Evolutionary conservation across 2,113 vertebrate species (phyloP).

Genomic region (Talpa occidentalis): DNA sequence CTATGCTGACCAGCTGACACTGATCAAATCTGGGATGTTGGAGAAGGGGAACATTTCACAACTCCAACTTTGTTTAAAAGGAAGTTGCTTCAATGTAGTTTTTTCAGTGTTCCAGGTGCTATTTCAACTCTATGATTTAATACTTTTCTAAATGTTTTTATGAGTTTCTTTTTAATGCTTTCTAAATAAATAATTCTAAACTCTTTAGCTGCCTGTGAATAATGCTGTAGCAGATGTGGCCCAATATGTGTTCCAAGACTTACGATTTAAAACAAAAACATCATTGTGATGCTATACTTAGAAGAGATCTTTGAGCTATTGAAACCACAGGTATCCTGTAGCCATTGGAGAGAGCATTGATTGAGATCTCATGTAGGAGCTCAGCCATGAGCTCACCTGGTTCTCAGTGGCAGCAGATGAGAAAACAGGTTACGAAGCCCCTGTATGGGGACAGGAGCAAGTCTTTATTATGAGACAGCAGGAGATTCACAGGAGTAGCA

Average conservation of each 20-base stretch:
- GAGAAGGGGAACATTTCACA: not conserved
- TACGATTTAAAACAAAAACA: not conserved
- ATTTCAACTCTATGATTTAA: not conserved
- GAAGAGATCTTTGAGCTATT: not conserved
- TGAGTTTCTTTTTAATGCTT: not conserved
- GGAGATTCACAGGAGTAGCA: too few relatives aligned
- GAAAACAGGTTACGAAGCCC: too few relatives aligned
- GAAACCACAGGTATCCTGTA: not conserved
- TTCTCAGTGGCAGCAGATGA: too few relatives aligned
- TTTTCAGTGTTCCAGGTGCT: not conserved
- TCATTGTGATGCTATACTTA: not conserved
- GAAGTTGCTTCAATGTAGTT: not conserved
- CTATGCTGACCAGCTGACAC: not conserved
- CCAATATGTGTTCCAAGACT: not conserved
- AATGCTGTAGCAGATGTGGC: not conserved
- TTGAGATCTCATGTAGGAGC: too few relatives aligned
- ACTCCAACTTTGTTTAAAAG: not conserved
- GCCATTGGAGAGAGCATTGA: not conserved
- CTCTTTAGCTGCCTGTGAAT: not conserved
- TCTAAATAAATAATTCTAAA: constrained; percentile 18
- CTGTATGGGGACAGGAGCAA: too few relatives aligned
- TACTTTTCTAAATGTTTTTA: constrained; percentile 20
- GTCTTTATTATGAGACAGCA: too few relatives aligned
- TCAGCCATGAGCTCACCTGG: too few relatives aligned
- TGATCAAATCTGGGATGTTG: not conserved